phyloP scores from a whole-genome alignment of 2,113 vertebrate genomes.

The Gobio gobio region DNA sequence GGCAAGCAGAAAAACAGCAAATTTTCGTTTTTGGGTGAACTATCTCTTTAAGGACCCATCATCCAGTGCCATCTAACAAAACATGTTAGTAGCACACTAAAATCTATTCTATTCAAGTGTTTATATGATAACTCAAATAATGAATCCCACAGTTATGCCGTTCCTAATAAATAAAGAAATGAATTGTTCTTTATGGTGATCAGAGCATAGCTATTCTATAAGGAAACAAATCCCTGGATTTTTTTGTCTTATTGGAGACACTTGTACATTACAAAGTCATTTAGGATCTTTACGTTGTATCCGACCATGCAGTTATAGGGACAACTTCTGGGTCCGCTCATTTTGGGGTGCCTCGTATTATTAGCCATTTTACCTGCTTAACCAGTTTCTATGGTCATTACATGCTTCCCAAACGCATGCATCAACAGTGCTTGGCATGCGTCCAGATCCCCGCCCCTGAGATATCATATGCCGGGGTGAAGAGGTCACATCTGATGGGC shows the following conservation, averaged over 20 bases:
- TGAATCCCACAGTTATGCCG: neutral
- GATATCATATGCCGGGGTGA: slow-evolving; percentile 60
- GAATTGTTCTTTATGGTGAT: neutral
- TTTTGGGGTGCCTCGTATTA: neutral
- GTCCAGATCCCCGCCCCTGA: slow-evolving; percentile 59
- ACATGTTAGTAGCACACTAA: neutral
- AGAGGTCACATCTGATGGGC: slow-evolving; percentile 55
- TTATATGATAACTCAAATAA: neutral
- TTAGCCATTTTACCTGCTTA: neutral
- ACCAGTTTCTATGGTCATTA: neutral
- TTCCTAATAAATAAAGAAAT: neutral
- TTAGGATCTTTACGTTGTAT: no score
- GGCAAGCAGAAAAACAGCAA: no score
- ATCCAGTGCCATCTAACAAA: no score
- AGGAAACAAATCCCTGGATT: neutral
- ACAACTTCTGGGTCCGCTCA: neutral
- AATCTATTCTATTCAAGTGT: neutral
- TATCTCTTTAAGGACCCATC: no score
- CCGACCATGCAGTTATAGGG: neutral
- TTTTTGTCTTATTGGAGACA: neutral
- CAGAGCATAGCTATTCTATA: neutral
- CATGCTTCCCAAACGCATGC: neutral
- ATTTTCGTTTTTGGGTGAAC: no score
- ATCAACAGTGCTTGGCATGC: slow-evolving; percentile 57
- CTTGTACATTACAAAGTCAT: no score